These are phyloP conservation scores for Neomorphus geoffroyi DNA, from an alignment of 2,797 vertebrate genomes.

Conservation along the genomic window DNA sequence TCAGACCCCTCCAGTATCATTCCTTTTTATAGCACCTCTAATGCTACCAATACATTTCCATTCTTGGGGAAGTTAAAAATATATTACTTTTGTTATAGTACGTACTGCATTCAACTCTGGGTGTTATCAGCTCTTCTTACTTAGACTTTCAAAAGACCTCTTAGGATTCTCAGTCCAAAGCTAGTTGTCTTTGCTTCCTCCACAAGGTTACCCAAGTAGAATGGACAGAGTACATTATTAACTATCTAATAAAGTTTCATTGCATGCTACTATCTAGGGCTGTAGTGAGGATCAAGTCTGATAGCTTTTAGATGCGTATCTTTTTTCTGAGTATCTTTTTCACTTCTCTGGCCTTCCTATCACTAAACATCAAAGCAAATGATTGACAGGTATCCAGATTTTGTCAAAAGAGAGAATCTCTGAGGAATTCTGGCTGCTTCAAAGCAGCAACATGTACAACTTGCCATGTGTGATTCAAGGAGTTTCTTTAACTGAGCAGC, in stretches of 20 bases:
- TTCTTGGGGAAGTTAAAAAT: background rate
- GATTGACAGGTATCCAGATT: background rate
- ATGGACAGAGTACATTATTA: background rate
- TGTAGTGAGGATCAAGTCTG: background rate
- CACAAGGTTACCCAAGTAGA: background rate
- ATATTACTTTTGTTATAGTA: background rate
- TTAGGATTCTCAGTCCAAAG: background rate
- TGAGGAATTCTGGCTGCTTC: background rate
- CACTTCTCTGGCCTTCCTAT: background rate
- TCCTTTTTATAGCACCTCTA: background rate
- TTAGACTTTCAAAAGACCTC: background rate
- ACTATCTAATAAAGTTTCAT: background rate
- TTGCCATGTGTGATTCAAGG: background rate
- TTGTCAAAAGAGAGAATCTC: background rate
- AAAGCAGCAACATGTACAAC: background rate
- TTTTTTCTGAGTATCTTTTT: background rate
- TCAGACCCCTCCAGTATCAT: background rate
- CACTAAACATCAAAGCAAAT: background rate
- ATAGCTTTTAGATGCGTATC: background rate
- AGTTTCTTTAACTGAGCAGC: background rate
- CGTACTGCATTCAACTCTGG: background rate
- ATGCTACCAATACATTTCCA: background rate
- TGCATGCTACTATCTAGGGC: background rate
- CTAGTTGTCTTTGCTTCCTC: background rate
- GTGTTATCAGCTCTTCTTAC: background rate